A percentile compares a stretch with the other conserved stretches of the same genome.
phyloP scores from a whole-genome alignment of 1,140 invertebrate genomes.

The Rhynchophorus ferrugineus region DNA sequence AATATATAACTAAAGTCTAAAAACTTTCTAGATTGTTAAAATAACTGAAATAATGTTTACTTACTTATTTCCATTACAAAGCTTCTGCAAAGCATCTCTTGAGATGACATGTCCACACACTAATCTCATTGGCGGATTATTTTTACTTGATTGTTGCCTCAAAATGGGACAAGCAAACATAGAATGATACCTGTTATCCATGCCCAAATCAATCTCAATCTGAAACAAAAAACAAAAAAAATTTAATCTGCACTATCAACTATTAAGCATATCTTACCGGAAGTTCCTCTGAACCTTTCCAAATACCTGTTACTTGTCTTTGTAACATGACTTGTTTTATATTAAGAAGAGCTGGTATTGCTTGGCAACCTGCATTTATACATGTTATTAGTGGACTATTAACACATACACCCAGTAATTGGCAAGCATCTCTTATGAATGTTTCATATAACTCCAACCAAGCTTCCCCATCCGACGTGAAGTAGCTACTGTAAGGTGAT shows the following conservation, averaged over 20 bases:
- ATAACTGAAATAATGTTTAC: no score
- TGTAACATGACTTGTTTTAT: constrained; percentile 95
- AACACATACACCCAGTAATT: constrained; percentile 80
- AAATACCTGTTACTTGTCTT: constrained; percentile 87
- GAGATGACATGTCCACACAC: constrained; percentile 98
- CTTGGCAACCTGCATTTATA: constrained; percentile 86
- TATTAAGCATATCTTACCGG: constrained; percentile 58
- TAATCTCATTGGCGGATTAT: constrained; percentile 94
- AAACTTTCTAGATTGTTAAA: no score
- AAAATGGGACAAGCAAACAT: constrained; percentile 98
- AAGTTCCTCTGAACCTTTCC: constrained; percentile 92
- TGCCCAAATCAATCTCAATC: constrained; percentile 88
- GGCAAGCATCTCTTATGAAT: constrained; percentile 89
- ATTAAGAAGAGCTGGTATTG: constrained; percentile 87
- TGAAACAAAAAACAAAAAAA: constrained; percentile 38
- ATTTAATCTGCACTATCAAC: background rate
- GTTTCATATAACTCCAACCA: constrained; percentile 76
- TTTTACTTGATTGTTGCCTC: constrained; percentile 90
- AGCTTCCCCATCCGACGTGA: constrained; percentile 58
- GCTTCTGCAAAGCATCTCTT: constrained; percentile 90
- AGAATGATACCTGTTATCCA: constrained; percentile 87
- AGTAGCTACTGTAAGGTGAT: constrained; percentile 73
- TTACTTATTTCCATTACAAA: constrained; percentile 88
- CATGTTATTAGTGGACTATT: constrained; percentile 59
- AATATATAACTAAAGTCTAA: no score